phyloP scores from a whole-genome alignment of 2,113 vertebrate genomes.

The Paradoxurus hermaphroditus region DNA sequence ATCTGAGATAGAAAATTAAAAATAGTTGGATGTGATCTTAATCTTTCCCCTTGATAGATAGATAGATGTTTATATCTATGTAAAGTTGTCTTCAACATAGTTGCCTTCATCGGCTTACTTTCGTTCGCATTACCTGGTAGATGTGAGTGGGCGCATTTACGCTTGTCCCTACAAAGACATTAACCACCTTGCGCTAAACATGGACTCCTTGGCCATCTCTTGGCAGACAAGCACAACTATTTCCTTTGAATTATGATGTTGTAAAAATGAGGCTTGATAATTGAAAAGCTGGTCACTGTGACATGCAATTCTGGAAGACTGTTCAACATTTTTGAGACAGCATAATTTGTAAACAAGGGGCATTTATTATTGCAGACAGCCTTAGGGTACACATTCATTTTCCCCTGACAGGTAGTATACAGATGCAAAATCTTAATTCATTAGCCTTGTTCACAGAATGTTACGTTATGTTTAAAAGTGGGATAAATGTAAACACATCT shows the following conservation, averaged over 20 bases:
- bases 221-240: neutral
- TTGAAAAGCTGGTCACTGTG: slow-evolving; percentile 43
- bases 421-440: neutral
- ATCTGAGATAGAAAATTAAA: neutral
- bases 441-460: neutral
- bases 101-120: neutral
- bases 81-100: neutral
- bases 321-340: slow-evolving; percentile 22
- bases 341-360: slow-evolving; percentile 53
- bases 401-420: neutral
- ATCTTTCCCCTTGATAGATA: neutral
- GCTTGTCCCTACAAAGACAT: neutral
- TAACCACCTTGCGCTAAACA: neutral
- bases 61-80: neutral
- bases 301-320: slow-evolving; percentile 25
- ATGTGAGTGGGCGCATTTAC: neutral
- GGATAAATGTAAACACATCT: neutral
- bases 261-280: slow-evolving; percentile 34
- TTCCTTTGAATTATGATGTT: slow-evolving; percentile 17
- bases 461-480: neutral
- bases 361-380: slow-evolving; percentile 55
- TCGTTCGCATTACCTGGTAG: neutral
- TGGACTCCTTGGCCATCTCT: neutral
- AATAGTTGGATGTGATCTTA: neutral
- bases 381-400: slow-evolving; percentile 19